These are phyloP conservation scores for Sceloporus undulatus DNA, from an alignment of 2,113 vertebrate genomes.

Conservation along the genomic window DNA sequence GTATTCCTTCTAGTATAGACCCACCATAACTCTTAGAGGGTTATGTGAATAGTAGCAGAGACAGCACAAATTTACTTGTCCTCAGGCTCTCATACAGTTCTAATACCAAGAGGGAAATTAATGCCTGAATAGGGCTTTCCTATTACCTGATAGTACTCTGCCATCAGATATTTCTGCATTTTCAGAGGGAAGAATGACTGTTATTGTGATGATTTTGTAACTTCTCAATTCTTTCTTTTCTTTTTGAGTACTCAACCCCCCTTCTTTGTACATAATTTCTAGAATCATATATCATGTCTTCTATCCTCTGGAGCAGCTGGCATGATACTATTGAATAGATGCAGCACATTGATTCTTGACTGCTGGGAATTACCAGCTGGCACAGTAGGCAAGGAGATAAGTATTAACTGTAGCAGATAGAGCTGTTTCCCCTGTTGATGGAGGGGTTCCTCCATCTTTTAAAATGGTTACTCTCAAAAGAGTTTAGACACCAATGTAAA, in stretches of 20 bases:
- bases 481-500: not conserved
- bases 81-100: too few relatives aligned
- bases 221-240: not conserved
- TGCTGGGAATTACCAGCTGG: constrained; percentile 40
- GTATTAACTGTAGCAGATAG: constrained; percentile 33
- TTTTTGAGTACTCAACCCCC: not conserved
- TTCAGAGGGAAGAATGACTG: not conserved
- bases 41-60: too few relatives aligned
- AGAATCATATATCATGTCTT: constrained; percentile 34
- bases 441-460: not conserved
- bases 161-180: not conserved
- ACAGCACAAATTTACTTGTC: too few relatives aligned
- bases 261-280: constrained; percentile 35
- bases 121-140: not conserved
- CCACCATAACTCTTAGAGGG: too few relatives aligned
- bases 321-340: constrained; percentile 29
- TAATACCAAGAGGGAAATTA: not conserved
- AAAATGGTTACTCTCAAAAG: not conserved
- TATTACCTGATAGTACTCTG: not conserved
- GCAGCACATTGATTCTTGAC: constrained; percentile 4
- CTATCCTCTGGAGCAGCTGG: constrained; percentile 33
- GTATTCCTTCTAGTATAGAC: too few relatives aligned
- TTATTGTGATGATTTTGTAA: not conserved
- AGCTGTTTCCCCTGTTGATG: not conserved
- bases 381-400: constrained; percentile 42